Conservation (phyloP, 2,888 invertebrate genomes). For the Erebia aethiops region DNA sequence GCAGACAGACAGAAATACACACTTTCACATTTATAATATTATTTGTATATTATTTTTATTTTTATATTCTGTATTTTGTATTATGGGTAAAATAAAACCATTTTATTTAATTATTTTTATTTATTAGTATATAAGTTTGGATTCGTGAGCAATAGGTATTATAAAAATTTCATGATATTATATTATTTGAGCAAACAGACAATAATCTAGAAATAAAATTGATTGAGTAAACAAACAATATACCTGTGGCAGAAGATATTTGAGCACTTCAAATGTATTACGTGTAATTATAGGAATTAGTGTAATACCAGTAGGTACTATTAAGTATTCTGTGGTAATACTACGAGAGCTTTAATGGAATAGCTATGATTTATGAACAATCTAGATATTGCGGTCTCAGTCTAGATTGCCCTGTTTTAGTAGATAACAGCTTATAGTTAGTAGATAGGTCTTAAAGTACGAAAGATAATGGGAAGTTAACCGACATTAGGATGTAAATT, state of each 20-base stretch:
- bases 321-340: constrained; percentile 13
- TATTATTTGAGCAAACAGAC: constrained; percentile 39
- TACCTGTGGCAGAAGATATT: constrained; percentile 11
- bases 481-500: no score
- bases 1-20: no score
- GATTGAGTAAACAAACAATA: constrained; percentile 37
- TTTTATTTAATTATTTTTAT: no score
- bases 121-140: no score
- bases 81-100: no score
- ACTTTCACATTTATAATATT: no score
- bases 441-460: no score
- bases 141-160: no score
- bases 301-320: no score
- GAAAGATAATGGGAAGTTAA: no score
- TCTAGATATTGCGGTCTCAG: neutral
- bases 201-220: constrained; percentile 32
- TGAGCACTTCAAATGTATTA: constrained; percentile 12
- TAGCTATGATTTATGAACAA: constrained; percentile 28
- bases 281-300: constrained; percentile 5
- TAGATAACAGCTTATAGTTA: neutral
- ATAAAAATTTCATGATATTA: constrained; percentile 1
- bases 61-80: no score
- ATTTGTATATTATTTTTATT: no score
- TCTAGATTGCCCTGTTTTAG: neutral
- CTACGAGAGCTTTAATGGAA: constrained; percentile 24